Percentiles rank a stretch among this genome's conserved stretches.
Conservation (phyloP, 2,797 vertebrate species). For the Mus minutoides region DNA sequence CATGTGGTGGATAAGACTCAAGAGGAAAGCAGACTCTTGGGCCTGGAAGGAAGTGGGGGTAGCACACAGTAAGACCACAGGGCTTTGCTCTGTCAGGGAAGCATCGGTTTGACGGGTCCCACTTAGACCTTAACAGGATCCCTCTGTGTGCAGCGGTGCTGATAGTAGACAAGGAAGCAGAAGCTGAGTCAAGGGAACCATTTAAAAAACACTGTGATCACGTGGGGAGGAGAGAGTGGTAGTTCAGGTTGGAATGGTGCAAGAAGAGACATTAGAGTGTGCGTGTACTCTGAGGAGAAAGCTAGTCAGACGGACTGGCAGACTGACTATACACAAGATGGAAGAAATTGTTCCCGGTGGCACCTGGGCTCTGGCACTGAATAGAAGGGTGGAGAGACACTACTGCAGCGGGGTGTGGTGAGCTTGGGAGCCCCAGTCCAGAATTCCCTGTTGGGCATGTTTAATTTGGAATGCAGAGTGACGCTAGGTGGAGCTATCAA, state of each 20-base stretch:
- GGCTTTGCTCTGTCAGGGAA: background rate
- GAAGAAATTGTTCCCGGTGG: too few species aligned
- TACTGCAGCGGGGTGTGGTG: background rate
- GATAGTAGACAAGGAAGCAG: background rate
- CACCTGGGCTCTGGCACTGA: background rate
- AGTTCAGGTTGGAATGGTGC: background rate
- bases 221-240: background rate
- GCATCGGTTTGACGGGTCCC: background rate
- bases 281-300: background rate
- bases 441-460: background rate
- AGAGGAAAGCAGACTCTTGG: background rate
- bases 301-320: background rate
- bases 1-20: background rate
- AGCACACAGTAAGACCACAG: background rate
- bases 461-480: background rate
- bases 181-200: background rate
- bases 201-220: background rate
- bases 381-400: background rate
- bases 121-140: background rate
- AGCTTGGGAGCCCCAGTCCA: background rate
- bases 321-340: rapidly evolving
- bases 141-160: background rate
- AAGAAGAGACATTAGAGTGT: background rate
- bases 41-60: background rate
- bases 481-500: background rate